Conservation (phyloP, 2,888 invertebrate species). For the Deilephila porcellus region DNA sequence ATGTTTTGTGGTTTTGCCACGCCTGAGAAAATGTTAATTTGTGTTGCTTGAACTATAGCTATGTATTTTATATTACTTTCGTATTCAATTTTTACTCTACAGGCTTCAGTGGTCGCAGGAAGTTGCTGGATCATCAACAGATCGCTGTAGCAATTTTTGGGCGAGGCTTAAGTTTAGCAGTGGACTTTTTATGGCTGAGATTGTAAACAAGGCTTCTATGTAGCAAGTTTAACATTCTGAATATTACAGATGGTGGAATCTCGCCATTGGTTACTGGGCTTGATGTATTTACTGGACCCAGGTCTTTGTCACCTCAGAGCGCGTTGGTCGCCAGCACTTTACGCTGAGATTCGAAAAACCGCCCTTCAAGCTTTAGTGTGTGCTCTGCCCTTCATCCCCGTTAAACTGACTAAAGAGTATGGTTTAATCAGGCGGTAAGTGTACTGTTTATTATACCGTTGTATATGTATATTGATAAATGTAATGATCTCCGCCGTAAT, state of each 20-base stretch:
- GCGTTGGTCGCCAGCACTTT: conserved; percentile 64
- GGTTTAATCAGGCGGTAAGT: conserved; percentile 66
- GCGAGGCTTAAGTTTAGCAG: no score
- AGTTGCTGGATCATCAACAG: no score
- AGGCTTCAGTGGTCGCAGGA: no score
- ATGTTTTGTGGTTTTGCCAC: not conserved
- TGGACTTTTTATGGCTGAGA: no score
- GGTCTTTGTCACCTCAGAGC: conserved; percentile 58
- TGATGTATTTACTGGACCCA: conserved; percentile 73
- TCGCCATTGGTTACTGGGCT: conserved; percentile 66
- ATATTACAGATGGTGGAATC: conserved; percentile 62
- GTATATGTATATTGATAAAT: not conserved
- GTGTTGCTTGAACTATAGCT: no score
- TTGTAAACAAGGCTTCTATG: no score
- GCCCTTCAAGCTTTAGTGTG: conserved; percentile 68
- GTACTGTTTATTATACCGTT: not conserved
- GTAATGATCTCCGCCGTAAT: no score
- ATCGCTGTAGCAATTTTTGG: no score
- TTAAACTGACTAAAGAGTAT: conserved; percentile 52
- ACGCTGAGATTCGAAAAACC: conserved; percentile 63
- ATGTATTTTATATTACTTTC: no score
- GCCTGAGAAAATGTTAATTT: no score
- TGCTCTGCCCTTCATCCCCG: conserved; percentile 51
- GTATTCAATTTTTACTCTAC: no score
- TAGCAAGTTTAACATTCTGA: not conserved